These are phyloP conservation scores for Asbolus verrucosus DNA, from an alignment of 1,140 invertebrate genomes.

Conservation along the genomic window DNA sequence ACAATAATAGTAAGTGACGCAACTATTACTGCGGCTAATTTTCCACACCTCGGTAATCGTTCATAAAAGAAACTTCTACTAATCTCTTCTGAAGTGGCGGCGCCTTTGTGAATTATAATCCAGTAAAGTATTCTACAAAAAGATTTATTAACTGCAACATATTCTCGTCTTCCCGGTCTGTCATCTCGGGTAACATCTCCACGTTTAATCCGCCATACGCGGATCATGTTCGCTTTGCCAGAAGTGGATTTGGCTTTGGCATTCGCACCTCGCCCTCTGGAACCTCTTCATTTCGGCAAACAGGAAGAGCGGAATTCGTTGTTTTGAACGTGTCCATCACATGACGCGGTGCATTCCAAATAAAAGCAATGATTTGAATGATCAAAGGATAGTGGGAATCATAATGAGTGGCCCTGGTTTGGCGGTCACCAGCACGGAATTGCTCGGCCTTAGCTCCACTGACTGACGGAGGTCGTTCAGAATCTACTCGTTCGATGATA, in stretches of 20 bases:
- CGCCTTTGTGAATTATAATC: slow-evolving; percentile 30
- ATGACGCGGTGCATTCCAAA: slow-evolving; percentile 19
- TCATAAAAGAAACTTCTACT: slow-evolving; percentile 11
- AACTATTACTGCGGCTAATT: slow-evolving; percentile 15
- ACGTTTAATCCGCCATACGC: slow-evolving; percentile 21
- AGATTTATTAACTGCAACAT: slow-evolving; percentile 35
- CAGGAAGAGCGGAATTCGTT: not conserved
- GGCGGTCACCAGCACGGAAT: slow-evolving; percentile 44
- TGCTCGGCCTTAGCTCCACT: slow-evolving; percentile 44
- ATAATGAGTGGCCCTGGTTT: slow-evolving; percentile 42
- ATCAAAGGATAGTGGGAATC: slow-evolving; percentile 39
- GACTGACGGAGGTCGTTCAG: slow-evolving; percentile 44
- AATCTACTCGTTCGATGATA: slow-evolving; percentile 40
- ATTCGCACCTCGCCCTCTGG: too few species aligned
- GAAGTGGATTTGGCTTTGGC: too few species aligned
- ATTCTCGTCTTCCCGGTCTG: slow-evolving; percentile 33
- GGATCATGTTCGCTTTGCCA: slow-evolving; percentile 10
- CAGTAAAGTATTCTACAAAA: slow-evolving; percentile 30
- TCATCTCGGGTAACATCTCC: slow-evolving; percentile 26
- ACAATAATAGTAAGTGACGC: slow-evolving; percentile 18
- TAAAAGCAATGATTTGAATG: slow-evolving; percentile 31
- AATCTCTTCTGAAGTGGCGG: slow-evolving; percentile 28
- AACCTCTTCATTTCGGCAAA: too few species aligned
- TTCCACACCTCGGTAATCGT: slow-evolving; percentile 33
- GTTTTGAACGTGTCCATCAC: not conserved